A percentile compares a stretch with the other conserved stretches of the same genome.
These are phyloP conservation scores for Hippocampus mohnikei DNA, from an alignment of 2,113 vertebrate genomes.

Conservation along the genomic window DNA sequence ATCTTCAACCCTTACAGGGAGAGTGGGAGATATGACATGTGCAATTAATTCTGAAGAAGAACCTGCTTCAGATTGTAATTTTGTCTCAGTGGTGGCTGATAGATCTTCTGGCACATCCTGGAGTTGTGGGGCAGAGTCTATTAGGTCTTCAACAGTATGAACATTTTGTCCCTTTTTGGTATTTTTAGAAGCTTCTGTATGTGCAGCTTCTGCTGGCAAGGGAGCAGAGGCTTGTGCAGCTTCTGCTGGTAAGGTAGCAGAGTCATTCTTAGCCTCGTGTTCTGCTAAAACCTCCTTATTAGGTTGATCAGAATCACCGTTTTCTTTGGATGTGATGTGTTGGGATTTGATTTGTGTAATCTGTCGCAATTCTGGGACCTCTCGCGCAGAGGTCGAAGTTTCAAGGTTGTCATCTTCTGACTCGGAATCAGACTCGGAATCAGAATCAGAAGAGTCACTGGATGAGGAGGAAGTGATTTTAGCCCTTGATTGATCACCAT, in stretches of 20 bases:
- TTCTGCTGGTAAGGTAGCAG: constrained; percentile 5
- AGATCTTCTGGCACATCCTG: constrained; percentile 16
- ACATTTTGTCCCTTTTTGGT: background rate
- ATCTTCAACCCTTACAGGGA: background rate
- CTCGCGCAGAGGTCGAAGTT: background rate
- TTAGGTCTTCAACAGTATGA: constrained; percentile 20
- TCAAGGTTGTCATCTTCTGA: constrained; percentile 50
- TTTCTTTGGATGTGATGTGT: constrained; percentile 13
- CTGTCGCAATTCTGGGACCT: background rate
- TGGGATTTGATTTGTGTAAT: constrained; percentile 4
- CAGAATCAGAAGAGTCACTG: constrained; percentile 49
- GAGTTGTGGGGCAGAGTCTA: constrained; percentile 34
- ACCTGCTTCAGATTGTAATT: constrained; percentile 11
- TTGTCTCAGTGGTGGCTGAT: background rate
- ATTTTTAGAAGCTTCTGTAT: constrained; percentile 7
- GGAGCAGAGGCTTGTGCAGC: background rate
- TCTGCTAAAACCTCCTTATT: background rate
- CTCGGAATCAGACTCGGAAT: constrained; percentile 39
- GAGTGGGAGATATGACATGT: constrained; percentile 1
- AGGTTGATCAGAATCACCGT: background rate
- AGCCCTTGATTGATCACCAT: constrained; percentile 20
- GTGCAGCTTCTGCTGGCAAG: constrained; percentile 6
- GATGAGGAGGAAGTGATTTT: constrained; percentile 55
- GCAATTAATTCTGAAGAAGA: constrained; percentile 9
- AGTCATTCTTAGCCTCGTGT: constrained; percentile 7